Evolutionary conservation across 2,797 vertebrate species (phyloP), one percentile per base, ranked within the genome.

Genomic region (Delichon dasypus): DNA sequence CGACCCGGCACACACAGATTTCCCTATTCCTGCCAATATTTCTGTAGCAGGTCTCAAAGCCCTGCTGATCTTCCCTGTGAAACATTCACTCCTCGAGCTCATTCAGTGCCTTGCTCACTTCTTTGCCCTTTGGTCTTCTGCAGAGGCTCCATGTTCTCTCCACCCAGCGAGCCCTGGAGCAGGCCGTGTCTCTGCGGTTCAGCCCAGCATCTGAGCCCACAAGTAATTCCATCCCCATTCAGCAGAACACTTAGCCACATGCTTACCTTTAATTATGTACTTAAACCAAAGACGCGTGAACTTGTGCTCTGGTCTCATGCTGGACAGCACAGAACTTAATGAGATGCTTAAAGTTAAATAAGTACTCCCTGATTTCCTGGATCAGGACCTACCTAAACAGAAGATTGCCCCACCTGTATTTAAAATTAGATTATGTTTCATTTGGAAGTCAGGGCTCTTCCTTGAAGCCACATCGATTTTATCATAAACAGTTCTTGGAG

Each of bases 251-350:
- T 95, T 93, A 90, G 77, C 90, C 74, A 47, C 67, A 58, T 85
- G 85, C 91, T 96, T 93, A 79, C 91, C 80, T 96, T 94, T 91
- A 96, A 96, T 90, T 90, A 95, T 71, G 70, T 85, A 54, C 92
- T 96, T 93, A 96, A 90, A 82, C 64, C 66, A 50, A 74, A 67
- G 83, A 61, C 23, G 78, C 81, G 74, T 61, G 82, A 96, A 73
- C 71, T 47, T 51, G 66, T 55, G 34, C 44, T 86, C 76, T 30
- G 44, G 21, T 66, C 66, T 91, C 32, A 3, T 1, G 51, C 73
- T 64, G 92, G 91, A 95, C 77, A 93, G 88, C 83, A 68, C n/a
- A 42, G 67, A 75, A 32, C 29, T 94, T 90, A 94, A 90, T 9
- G 34, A 87, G 88, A 73, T 64, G 51, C 62, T 93, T 90, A n/a